A percentile compares a stretch with the other conserved stretches of the same genome.
These are phyloP conservation scores for Chelonia mydas DNA, from an alignment of 2,797 vertebrate species.

Conservation along the genomic window DNA sequence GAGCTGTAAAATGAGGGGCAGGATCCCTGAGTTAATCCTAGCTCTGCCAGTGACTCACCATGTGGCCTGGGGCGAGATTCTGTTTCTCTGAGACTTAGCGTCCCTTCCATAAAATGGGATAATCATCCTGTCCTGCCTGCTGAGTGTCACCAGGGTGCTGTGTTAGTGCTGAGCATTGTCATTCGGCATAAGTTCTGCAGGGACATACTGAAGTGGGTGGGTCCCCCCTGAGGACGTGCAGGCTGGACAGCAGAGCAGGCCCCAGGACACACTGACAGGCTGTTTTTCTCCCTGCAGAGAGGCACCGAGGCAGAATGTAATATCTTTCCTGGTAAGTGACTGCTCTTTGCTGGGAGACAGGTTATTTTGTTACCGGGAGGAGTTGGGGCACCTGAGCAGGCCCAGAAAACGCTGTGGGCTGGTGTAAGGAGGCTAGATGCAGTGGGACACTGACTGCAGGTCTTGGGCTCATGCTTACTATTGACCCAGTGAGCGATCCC, in stretches of 20 bases:
- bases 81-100: neutral
- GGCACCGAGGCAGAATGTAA: constrained; percentile 28
- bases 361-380: neutral
- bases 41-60: neutral
- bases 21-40: neutral
- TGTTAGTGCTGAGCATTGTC: neutral
- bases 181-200: neutral
- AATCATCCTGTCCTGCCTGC: neutral
- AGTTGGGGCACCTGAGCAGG: neutral
- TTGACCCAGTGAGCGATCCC: neutral
- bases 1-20: neutral
- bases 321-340: constrained; percentile 66
- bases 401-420: neutral
- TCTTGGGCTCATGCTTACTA: neutral
- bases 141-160: neutral
- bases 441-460: neutral
- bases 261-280: neutral
- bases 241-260: neutral
- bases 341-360: neutral
- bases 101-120: neutral
- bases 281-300: constrained; percentile 51
- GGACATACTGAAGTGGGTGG: neutral
- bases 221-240: neutral
- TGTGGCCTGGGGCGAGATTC: neutral
- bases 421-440: neutral